Base-by-base conservation (phyloP, 2,113 vertebrate species). In the Eulacestoma nigropectus region DNA sequence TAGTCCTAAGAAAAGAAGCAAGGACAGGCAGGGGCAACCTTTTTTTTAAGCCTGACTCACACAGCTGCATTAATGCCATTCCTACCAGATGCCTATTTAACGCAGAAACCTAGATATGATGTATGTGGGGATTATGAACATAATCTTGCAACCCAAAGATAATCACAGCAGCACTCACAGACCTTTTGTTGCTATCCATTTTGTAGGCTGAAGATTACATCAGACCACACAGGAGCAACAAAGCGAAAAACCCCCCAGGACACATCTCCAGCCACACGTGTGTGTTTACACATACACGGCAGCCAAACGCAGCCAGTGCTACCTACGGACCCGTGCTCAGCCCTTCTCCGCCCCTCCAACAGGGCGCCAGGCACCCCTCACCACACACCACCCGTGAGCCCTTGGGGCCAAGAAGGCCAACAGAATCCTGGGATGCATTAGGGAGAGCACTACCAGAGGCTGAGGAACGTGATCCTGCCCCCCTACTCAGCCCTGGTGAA, bases 191-290 rank as follows among this genome's bases (percentile, higher is more conserved):
- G 4, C 42, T 25, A 5, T 5, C 69, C 29, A 9, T 18, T 65
- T 20, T 5, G 62, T 0, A 5, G 4, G 10, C 80, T 39, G 21
- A 59, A 46, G 27, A 10, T 62, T 1, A 2, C 70, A n/a, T 5
- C 46, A 9, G 29, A 26, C 10, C 64, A 26, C 26, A 29, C 0
- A 26, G 0, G 2, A 56, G 39, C 80, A n/a, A 1, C 2, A 1
- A 33, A 77, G 50, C 2, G 2, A 49, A 68, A 68, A 42, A 4
- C 2, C 33, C 42, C 74, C 65, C n/a, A 7, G 27, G 67, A n/a
- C 32, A 6, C 4, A 29, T 17, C 44, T 50, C 5, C n/a, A 49
- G 63, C 29, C n/a, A n/a, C 80, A 62, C 25, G 22, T 12, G 33
- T 1, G 18, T 5, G 27, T 62, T 64, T 8, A 21, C 39, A 52